phyloP scores from a whole-genome alignment of 1,140 invertebrate genomes.

The Pseudomyrmex flavicornis region DNA sequence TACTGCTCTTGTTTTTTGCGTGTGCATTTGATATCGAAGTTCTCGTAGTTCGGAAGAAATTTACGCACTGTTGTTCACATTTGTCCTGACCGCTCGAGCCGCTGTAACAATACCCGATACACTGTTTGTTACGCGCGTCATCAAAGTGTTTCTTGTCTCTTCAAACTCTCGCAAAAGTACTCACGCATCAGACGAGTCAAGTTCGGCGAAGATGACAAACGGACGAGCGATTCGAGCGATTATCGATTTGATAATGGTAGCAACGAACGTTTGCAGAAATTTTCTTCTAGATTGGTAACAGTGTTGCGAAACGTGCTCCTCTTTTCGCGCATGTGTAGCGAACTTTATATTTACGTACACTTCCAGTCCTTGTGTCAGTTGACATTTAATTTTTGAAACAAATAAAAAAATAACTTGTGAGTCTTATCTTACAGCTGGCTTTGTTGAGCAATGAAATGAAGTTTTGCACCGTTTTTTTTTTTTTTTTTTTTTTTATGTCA shows the following conservation, averaged over 20 bases:
- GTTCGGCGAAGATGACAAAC: slow-evolving; percentile 28
- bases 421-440: too few relatives aligned
- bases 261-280: not conserved
- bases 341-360: too few relatives aligned
- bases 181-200: slow-evolving; percentile 1
- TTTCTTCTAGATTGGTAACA: not conserved
- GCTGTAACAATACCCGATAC: not conserved
- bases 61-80: not conserved
- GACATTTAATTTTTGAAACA: too few relatives aligned
- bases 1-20: not conserved
- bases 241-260: slow-evolving; percentile 73
- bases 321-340: too few relatives aligned
- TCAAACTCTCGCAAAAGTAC: not conserved
- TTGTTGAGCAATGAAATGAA: too few relatives aligned
- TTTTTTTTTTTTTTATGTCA: too few relatives aligned
- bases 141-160: not conserved
- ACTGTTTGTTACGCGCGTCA: too few relatives aligned
- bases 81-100: not conserved
- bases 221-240: slow-evolving; percentile 69
- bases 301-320: too few relatives aligned
- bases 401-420: too few relatives aligned
- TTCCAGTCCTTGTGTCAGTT: too few relatives aligned
- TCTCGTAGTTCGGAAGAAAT: too few relatives aligned
- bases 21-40: not conserved
- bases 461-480: too few relatives aligned